phyloP scores from a whole-genome alignment of 2,888 invertebrate species.

The Andrena flavipes region DNA sequence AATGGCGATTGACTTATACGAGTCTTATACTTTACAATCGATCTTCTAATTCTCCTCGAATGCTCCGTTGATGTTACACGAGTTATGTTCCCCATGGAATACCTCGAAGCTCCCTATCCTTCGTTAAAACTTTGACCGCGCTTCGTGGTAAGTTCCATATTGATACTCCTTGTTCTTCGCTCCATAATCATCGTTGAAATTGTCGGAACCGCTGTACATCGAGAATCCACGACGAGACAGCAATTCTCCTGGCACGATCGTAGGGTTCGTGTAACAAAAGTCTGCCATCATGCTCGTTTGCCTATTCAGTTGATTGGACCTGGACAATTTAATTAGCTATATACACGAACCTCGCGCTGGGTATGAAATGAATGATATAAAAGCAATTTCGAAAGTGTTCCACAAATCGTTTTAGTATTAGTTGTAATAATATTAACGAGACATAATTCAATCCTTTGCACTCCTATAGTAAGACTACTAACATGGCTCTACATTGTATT shows the following conservation, averaged over 20 bases:
- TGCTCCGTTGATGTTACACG: background rate
- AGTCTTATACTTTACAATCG: slow-evolving; percentile 25
- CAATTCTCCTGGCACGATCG: slow-evolving; percentile 86
- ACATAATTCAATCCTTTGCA: slow-evolving; percentile 2
- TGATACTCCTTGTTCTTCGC: slow-evolving; percentile 67
- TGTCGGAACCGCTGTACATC: slow-evolving; percentile 86
- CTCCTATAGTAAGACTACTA: background rate
- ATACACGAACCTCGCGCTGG: background rate
- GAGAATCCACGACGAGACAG: slow-evolving; percentile 87
- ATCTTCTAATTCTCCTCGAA: slow-evolving; percentile 7
- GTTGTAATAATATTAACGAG: background rate
- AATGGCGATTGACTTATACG: slow-evolving; percentile 7
- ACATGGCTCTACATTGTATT: background rate
- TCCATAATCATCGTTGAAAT: slow-evolving; percentile 76
- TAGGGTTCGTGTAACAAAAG: slow-evolving; percentile 86
- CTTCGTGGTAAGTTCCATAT: slow-evolving; percentile 73
- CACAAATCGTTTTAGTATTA: background rate
- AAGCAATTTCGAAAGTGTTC: background rate
- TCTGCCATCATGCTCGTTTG: slow-evolving; percentile 81
- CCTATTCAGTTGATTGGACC: slow-evolving; percentile 78
- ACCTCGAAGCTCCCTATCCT: background rate
- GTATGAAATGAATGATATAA: background rate
- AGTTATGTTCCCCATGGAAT: background rate
- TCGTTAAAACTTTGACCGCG: slow-evolving; percentile 77
- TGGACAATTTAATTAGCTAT: slow-evolving; percentile 55